Base-by-base conservation (phyloP, 2,113 vertebrate genomes). In the Myocastor coypus region DNA sequence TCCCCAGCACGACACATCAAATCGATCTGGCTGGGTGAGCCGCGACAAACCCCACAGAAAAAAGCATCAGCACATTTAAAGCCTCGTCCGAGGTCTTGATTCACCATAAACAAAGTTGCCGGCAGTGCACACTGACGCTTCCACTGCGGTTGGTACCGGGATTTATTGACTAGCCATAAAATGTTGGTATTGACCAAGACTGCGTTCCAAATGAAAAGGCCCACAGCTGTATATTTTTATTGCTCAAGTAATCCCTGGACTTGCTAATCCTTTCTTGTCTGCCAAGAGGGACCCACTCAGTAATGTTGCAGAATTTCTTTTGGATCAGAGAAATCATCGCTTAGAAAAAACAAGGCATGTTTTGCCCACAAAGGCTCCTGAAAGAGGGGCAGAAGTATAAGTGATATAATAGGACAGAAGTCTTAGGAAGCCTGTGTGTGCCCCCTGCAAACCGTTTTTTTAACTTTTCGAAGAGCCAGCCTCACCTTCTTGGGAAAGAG, bases 121-220 rank as follows among this genome's bases (percentile, higher is more conserved):
- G 12, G 96, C 97, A 96, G 91, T 88, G 68, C 81, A 82, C 94
- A 86, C 19, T 85, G 93, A 97, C 77, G 69, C 55, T 92, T 96
- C 88, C 92, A 63, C 94, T 86, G 92, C 22, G 3, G 87, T 77
- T 97, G 91, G 94, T 96, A 52, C 87, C 75, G 55, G 84, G 57
- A 97, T 97, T 97, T 98, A 98, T 42, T 55, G 97, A 97, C 94
- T 83, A 85, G 92, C 92, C 6, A 1, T 96, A 95, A 95, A 97
- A 96, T 95, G 96, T 94, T 94, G 95, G 95, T 97, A 94, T 96
- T 97, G 97, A 98, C 93, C 87, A 96, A 97, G 96, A 97, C 95
- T 95, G 16, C 96, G 85, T 86, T 96, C 90, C 95, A 94, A 94
- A 97, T 94, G 97, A 92, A 96, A 94, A 97, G 94, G 40, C 86